phyloP scores from a whole-genome alignment of 2,888 invertebrate genomes.

The Polietes domitor region DNA sequence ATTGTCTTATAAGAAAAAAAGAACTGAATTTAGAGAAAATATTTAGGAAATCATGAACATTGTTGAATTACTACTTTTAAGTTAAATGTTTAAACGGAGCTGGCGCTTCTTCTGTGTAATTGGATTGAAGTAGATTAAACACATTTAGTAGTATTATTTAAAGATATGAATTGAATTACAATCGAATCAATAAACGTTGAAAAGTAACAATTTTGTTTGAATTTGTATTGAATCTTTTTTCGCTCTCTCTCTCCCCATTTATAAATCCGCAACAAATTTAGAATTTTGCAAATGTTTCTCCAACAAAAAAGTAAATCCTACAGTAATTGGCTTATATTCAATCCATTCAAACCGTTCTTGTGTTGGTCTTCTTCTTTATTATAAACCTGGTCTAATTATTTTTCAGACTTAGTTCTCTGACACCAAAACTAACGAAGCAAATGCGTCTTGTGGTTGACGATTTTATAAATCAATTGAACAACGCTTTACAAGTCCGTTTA shows the following conservation, averaged over 20 bases:
- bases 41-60: conserved; percentile 16
- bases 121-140: not conserved
- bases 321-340: conserved; percentile 1
- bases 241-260: not conserved
- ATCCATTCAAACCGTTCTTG: not conserved
- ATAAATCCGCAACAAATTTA: conserved; percentile 1
- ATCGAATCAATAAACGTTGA: conserved; percentile 12
- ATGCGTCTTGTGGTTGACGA: conserved; percentile 83
- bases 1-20: not conserved
- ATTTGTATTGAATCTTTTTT: conserved; percentile 11
- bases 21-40: conserved; percentile 41
- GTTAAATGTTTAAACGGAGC: not conserved
- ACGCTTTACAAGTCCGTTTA: conserved; percentile 76
- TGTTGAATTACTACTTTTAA: not conserved
- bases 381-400: not conserved
- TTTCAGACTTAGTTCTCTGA: conserved; percentile 76
- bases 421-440: conserved; percentile 78
- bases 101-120: not conserved
- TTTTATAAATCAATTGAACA: conserved; percentile 83
- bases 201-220: conserved; percentile 26
- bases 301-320: not conserved
- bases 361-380: conserved; percentile 42
- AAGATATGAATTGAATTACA: not conserved
- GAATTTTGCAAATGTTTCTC: conserved; percentile 45
- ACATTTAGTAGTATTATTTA: conserved; percentile 25